Evolutionary conservation across 23 tunicate species (phyloP), one percentile per base, ranked within the genome.

Genomic region (Aplidium turbinatum): DNA sequence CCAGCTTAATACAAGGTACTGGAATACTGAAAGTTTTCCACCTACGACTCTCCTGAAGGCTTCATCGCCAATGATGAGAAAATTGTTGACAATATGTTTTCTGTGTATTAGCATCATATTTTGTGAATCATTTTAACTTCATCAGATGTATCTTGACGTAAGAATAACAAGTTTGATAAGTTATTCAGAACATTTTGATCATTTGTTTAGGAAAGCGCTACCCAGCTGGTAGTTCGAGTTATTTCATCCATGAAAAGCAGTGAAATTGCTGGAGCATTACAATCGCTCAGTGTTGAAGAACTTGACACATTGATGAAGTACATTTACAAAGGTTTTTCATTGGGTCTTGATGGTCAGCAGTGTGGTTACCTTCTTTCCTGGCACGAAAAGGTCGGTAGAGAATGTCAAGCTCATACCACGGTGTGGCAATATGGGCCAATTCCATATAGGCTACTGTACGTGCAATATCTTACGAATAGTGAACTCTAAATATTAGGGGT

Each of bases 281-380:
- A 88, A 2, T 52, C 76, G 0, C 83, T 88, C 1, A 68, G 66
- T 31, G 38, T 50, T 50, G 96, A 88, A 25, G 86, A 85, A 45
- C 3, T 89, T 29, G 99, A 95, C 57, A 65, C 74, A 2, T 11
- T 85, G 28, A 75, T 84, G 92, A 95, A 95, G 42, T 95, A 95
- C 47, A 82, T 95, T 66, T 95, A 95, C 70, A 95, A 95, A 61
- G 87, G 92, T 5, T 95, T 95, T 72, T 78, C 96, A 0, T 24
- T 89, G 70, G 81, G 85, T 13, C 62, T 73, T 22, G 99, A 95
- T 75, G 96, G 96, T 19, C 97, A 91, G 61, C 78, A 65, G 56
- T 91, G 97, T 47, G 91, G 75, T 20, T 56, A 62, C 48, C 55
- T 91, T 40, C 75, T 91, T 3, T 58, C 91, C 7, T 91, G 97